These are phyloP conservation scores for Agriopis marginaria DNA, from an alignment of 2,888 invertebrate genomes.

Conservation along the genomic window DNA sequence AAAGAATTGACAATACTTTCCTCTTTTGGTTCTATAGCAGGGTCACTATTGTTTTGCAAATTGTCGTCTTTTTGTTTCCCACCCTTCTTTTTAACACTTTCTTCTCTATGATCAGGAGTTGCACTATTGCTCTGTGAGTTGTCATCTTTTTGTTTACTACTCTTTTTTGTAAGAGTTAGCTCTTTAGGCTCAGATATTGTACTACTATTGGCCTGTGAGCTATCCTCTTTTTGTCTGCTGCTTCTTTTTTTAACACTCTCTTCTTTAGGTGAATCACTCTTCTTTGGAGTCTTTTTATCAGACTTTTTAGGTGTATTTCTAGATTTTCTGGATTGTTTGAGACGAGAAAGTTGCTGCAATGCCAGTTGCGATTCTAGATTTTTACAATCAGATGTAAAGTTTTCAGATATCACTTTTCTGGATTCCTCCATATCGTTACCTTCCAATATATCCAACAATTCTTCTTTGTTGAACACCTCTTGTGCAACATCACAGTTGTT, in stretches of 20 bases:
- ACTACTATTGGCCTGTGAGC: slow-evolving; percentile 11
- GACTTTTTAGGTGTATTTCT: slow-evolving; percentile 32
- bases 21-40: slow-evolving; percentile 48
- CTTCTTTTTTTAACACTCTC: slow-evolving; percentile 44
- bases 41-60: slow-evolving; percentile 10
- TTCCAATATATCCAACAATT: slow-evolving; percentile 77
- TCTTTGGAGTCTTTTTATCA: slow-evolving; percentile 38
- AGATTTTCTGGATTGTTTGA: slow-evolving; percentile 51
- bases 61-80: slow-evolving; percentile 21
- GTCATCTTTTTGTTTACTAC: slow-evolving; percentile 15
- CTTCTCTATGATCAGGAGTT: slow-evolving; percentile 39
- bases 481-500: slow-evolving; percentile 68
- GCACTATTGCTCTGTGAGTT: background rate
- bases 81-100: slow-evolving; percentile 26
- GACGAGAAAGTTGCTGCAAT: slow-evolving; percentile 70
- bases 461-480: slow-evolving; percentile 81
- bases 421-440: slow-evolving; percentile 70
- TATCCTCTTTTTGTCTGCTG: slow-evolving; percentile 31
- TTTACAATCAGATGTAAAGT: slow-evolving; percentile 51
- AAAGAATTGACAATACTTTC: slow-evolving; percentile 80
- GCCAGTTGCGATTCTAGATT: slow-evolving; percentile 70
- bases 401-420: slow-evolving; percentile 43
- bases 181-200: slow-evolving; percentile 47
- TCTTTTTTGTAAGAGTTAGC: slow-evolving; percentile 53
- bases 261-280: slow-evolving; percentile 43